phyloP scores from a whole-genome alignment of 2,888 invertebrate species.

The Epicampocera succincta region DNA sequence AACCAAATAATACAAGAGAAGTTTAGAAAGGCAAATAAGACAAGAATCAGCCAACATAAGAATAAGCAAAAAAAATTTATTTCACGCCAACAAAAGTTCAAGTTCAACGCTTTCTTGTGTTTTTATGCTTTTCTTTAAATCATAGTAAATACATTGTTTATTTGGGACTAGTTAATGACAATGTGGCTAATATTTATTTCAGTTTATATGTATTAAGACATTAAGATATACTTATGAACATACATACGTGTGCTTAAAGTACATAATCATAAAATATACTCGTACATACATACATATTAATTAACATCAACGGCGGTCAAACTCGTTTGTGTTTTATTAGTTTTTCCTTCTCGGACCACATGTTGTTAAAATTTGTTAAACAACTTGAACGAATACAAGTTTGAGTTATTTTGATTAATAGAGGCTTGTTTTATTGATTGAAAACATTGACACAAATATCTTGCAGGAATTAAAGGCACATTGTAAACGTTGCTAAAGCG shows the following conservation, averaged over 20 bases:
- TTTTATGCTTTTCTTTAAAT: too few species aligned
- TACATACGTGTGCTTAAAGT: too few species aligned
- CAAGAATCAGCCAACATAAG: not conserved
- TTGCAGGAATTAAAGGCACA: not conserved
- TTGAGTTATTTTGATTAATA: slow-evolving; percentile 28
- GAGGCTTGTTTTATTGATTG: slow-evolving; percentile 2
- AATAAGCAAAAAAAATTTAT: not conserved
- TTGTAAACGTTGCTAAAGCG: not conserved
- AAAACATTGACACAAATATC: not conserved
- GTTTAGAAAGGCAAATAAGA: not conserved
- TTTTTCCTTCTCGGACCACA: slow-evolving; percentile 22
- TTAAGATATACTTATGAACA: not conserved
- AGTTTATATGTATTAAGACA: not conserved
- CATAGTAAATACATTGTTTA: too few species aligned
- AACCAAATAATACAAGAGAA: not conserved
- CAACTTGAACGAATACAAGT: slow-evolving; percentile 23
- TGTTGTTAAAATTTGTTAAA: slow-evolving; percentile 22
- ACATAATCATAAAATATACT: too few species aligned
- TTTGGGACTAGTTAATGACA: too few species aligned
- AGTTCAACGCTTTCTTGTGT: not conserved
- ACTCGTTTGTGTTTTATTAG: slow-evolving; percentile 9
- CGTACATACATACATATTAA: not conserved
- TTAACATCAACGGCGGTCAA: too few species aligned
- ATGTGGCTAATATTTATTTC: not conserved
- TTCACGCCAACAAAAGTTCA: not conserved